These are phyloP conservation scores for Drosophila mimica DNA, from an alignment of 2,888 invertebrate species.

Conservation along the genomic window DNA sequence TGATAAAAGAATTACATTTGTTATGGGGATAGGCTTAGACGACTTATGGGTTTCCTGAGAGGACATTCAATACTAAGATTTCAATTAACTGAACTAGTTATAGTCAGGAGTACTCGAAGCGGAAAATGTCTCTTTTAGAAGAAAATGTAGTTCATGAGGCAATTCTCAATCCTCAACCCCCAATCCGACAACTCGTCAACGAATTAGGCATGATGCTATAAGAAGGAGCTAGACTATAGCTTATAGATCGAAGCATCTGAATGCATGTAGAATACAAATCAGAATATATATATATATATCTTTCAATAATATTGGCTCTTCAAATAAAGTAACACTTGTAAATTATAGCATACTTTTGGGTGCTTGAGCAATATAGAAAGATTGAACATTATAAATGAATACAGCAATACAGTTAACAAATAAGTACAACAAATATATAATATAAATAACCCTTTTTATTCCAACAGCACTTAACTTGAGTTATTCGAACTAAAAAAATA, in stretches of 20 bases:
- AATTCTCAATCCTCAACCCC: background rate
- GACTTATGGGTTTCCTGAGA: background rate
- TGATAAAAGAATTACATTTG: background rate
- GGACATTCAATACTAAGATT: background rate
- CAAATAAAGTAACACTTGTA: background rate
- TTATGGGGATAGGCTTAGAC: background rate
- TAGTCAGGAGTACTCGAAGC: background rate
- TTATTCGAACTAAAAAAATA: conserved; percentile 10
- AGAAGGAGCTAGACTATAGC: no score
- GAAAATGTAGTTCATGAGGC: background rate
- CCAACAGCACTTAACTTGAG: background rate
- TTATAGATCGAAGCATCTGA: background rate
- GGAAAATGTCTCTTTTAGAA: background rate
- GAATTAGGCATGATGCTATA: background rate
- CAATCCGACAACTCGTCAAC: background rate
- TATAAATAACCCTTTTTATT: background rate
- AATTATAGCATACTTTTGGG: conserved; percentile 31
- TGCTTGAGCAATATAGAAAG: conserved; percentile 15
- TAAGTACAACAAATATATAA: background rate
- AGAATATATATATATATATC: background rate
- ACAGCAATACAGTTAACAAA: background rate
- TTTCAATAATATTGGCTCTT: background rate
- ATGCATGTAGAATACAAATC: no score
- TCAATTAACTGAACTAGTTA: background rate
- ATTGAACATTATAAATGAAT: background rate